These are phyloP conservation scores for Pseudobourletiella spinata DNA, from an alignment of 1,140 invertebrate species.

Conservation along the genomic window DNA sequence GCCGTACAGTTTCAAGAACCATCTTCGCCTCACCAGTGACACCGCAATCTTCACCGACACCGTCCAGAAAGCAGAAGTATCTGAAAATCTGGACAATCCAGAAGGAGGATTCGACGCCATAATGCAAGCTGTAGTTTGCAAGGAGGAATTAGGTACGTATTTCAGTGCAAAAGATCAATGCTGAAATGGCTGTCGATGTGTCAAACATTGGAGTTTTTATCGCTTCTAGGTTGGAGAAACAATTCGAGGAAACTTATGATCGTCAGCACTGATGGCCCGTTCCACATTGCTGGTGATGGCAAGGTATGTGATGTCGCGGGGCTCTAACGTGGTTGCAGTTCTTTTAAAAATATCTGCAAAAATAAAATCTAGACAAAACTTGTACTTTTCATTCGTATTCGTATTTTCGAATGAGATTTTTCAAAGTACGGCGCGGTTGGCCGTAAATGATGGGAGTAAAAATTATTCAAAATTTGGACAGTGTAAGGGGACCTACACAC, in stretches of 20 bases:
- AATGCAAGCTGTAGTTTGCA: slow-evolving; percentile 61
- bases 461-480: background rate
- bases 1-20: slow-evolving; percentile 37
- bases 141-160: slow-evolving; percentile 48
- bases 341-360: background rate
- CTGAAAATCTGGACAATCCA: slow-evolving; percentile 59
- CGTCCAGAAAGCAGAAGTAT: slow-evolving; percentile 45
- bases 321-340: background rate
- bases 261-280: slow-evolving; percentile 51
- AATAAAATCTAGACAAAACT: background rate
- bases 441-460: no score
- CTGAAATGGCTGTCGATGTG: no score
- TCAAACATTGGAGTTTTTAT: no score
- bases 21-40: slow-evolving; percentile 29
- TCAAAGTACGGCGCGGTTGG: no score
- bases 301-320: slow-evolving; percentile 43
- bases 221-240: slow-evolving; percentile 43
- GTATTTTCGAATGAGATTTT: no score
- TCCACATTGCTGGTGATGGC: slow-evolving; percentile 57
- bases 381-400: background rate
- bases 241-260: slow-evolving; percentile 53
- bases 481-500: no score
- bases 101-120: slow-evolving; percentile 73
- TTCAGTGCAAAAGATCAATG: no score
- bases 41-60: slow-evolving; percentile 1